phyloP scores from a whole-genome alignment of 2,888 invertebrate genomes.

The Petrolisthes cinctipes region DNA sequence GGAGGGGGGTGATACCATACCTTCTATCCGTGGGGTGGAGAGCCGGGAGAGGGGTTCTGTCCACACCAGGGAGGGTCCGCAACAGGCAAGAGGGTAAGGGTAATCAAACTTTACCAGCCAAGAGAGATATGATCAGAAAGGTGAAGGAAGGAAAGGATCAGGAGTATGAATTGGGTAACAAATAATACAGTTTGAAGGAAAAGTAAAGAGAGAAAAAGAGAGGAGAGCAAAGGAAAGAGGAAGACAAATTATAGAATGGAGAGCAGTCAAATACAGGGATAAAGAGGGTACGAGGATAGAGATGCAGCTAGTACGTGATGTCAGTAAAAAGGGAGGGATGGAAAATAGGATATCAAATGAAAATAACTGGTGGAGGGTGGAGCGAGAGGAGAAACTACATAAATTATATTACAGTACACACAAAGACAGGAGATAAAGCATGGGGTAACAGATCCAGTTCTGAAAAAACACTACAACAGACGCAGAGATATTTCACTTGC shows the following conservation, averaged over 20 bases:
- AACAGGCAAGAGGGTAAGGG: slow-evolving; percentile 3
- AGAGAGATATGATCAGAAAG: neutral
- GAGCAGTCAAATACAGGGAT: no score
- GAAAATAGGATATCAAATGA: neutral
- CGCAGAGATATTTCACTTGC: no score
- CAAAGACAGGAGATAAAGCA: no score
- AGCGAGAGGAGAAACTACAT: no score
- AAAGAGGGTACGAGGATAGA: neutral
- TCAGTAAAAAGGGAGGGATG: neutral
- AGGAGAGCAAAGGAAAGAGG: neutral
- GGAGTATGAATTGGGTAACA: neutral
- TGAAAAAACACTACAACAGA: no score
- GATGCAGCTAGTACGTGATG: neutral
- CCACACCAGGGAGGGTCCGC: slow-evolving; percentile 7
- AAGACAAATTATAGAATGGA: neutral
- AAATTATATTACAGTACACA: no score
- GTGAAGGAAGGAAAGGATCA: neutral
- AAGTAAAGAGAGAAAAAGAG: neutral
- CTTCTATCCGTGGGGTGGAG: slow-evolving; percentile 9
- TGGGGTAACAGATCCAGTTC: no score
- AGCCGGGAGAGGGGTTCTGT: slow-evolving; percentile 11
- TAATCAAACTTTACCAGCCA: neutral
- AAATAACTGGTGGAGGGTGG: neutral
- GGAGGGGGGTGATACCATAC: neutral
- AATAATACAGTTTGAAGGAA: neutral